Evolutionary conservation across 2,113 vertebrate species (phyloP), one percentile per base, ranked within the genome.

Genomic region (Vidua chalybeata): DNA sequence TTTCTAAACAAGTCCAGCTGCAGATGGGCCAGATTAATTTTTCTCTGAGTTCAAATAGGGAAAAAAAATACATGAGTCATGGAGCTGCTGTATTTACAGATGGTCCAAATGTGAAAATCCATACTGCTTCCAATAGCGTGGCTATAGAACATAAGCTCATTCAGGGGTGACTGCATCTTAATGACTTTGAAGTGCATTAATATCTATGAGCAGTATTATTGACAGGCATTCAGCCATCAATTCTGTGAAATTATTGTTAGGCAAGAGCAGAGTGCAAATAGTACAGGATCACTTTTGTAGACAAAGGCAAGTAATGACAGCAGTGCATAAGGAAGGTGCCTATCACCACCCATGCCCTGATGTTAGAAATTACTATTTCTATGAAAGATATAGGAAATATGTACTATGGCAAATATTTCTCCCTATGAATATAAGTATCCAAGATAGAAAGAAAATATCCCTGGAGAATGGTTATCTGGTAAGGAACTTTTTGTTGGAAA

Each of bases 21-120:
- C 96, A 96, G 87, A 97, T 84, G 69, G 35, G 71, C 54, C 89
- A 96, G 79, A 96, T 94, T 87, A 87, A 91, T 94, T 96, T 91
- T 92, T 67, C n/a, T 87, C 48, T 79, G 58, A 89, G 55, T 94
- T 93, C 75, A 88, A 88, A 91, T 21, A 81, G n/a, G 69, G 31
- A 26, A 59, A 84, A 75, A 79, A 86, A 85, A 64, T 10, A 21
- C 55, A 77, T 46, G 61, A 97, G 62, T 80, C 93, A 79, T 62
- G 82, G 49, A 91, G 62, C 73, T 93, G 72, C 69, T 90, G 26
- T 96, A 83, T 93, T 93, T 96, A 94, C 84, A 94, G 90, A 91
- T 89, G 80, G 46, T 73, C 49, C 69, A 74, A 88, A 93, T 87
- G 45, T 86, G 92, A 87, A 92, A 89, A 81, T 87, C 74, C 49